phyloP scores from a whole-genome alignment of 2,888 invertebrate genomes.

The Melanotus villosus region DNA sequence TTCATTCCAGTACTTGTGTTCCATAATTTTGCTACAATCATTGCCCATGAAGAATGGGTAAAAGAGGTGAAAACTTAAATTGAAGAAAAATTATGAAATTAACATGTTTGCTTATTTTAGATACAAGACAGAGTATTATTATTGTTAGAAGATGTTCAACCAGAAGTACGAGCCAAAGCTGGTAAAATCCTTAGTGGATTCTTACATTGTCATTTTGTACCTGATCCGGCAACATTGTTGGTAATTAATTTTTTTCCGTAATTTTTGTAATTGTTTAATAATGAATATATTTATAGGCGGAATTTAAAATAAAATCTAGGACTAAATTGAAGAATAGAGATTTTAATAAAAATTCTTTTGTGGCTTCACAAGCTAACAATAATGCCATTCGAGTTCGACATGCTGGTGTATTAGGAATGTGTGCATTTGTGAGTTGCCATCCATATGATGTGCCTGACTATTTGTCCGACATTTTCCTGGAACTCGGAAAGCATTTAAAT shows the following conservation, averaged over 20 bases:
- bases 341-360: conserved; percentile 54
- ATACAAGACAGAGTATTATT: conserved; percentile 74
- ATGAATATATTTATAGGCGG: conserved; percentile 66
- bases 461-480: conserved; percentile 84
- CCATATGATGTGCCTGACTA: conserved; percentile 89
- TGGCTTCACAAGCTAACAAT: conserved; percentile 43
- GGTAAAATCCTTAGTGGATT: conserved; percentile 87
- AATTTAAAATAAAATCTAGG: conserved; percentile 72
- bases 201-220: conserved; percentile 86
- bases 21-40: conserved; percentile 78
- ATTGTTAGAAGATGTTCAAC: conserved; percentile 78
- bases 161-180: conserved; percentile 88
- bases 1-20: conserved; percentile 81
- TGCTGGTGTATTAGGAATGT: conserved; percentile 89
- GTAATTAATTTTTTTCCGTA: conserved; percentile 67
- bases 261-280: neutral
- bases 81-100: neutral
- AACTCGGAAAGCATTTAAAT: conserved; percentile 84
- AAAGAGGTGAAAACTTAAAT: conserved; percentile 68
- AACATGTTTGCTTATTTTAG: conserved; percentile 61
- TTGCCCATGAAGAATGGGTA: conserved; percentile 71
- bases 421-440: conserved; percentile 88
- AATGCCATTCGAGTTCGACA: conserved; percentile 75
- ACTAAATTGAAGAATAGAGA: conserved; percentile 63
- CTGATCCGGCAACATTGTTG: conserved; percentile 72